phyloP scores from a whole-genome alignment of 2,888 invertebrate species.

The Lasioglossum zephyrum region DNA sequence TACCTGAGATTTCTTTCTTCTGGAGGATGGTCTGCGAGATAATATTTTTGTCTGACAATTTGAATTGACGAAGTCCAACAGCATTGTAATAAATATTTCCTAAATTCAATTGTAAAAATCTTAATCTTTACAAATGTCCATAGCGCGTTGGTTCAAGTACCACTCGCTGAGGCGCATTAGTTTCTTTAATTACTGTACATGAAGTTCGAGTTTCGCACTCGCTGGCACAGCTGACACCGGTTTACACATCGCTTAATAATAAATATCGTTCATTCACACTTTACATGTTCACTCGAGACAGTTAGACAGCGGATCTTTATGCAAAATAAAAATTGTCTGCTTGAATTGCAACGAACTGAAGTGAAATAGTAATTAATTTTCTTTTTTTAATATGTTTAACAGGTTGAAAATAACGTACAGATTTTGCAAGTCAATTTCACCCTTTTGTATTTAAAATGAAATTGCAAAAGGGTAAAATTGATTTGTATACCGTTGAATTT shows the following conservation, averaged over 20 bases:
- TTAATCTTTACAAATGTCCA: background rate
- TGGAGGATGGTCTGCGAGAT: too few species aligned
- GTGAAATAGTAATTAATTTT: too few species aligned
- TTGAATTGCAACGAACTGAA: too few species aligned
- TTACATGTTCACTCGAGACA: background rate
- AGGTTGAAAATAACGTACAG: too few species aligned
- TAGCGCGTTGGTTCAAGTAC: background rate
- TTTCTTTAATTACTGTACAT: background rate
- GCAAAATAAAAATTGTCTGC: too few species aligned
- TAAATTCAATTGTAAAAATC: background rate
- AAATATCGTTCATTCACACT: background rate
- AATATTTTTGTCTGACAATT: background rate
- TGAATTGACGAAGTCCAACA: background rate
- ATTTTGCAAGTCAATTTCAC: too few species aligned
- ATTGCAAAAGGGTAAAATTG: too few species aligned
- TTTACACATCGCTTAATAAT: background rate
- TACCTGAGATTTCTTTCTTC: background rate
- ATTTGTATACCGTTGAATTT: too few species aligned
- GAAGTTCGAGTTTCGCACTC: background rate
- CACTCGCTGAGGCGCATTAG: background rate
- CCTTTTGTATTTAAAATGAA: too few species aligned
- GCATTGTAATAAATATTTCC: background rate
- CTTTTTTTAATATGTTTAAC: too few species aligned
- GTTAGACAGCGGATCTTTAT: too few species aligned
- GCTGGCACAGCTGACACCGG: background rate